Evolutionary conservation across 2,888 invertebrate species (phyloP), one percentile per base, ranked within the genome.

Genomic region (Clitarchus hookeri): DNA sequence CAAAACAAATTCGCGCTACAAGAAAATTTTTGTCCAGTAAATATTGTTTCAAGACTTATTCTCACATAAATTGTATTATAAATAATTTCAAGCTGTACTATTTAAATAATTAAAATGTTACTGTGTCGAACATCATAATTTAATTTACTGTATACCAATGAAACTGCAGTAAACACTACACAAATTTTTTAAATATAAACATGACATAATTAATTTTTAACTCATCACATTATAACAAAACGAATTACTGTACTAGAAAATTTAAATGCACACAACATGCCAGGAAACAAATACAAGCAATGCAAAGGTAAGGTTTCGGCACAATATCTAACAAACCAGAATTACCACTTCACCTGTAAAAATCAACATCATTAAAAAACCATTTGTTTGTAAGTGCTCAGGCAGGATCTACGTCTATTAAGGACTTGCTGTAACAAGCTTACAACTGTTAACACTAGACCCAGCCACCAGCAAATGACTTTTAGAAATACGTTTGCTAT

Each of bases 371-470:
- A 23, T 8, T 8, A 8, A 16, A 6, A 65, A 65, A 65, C 8
- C n/a, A 65, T 65, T 65, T 65, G n/a, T n/a, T n/a, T 65, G 65
- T 65, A 65, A 65, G 65, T 65, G 65, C 65, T 65, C 65, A 65
- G 65, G 65, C n/a, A 65, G n/a, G 65, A 65, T 65, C 65, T 65
- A 65, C 16, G 65, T 65, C 65, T 65, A 65, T n/a, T 8, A n/a
- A 23, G 65, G n/a, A 65, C 19, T 65, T 8, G n/a, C 19, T 65
- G 1, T 8, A n/a, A n/a, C n/a, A n/a, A 65, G 65, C 65, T 65
- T 65, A n/a, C n/a, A 65, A 65, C 65, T 12, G 65, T 65, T 65
- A 65, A 65, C 65, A n/a, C 65, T 65, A 65, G n/a, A 16, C 65
- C 65, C 65, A 65, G 65, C 65, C 65, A 65, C 65, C 19, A 65